phyloP scores from a whole-genome alignment of 2,113 vertebrate genomes.

The Clupea harengus region DNA sequence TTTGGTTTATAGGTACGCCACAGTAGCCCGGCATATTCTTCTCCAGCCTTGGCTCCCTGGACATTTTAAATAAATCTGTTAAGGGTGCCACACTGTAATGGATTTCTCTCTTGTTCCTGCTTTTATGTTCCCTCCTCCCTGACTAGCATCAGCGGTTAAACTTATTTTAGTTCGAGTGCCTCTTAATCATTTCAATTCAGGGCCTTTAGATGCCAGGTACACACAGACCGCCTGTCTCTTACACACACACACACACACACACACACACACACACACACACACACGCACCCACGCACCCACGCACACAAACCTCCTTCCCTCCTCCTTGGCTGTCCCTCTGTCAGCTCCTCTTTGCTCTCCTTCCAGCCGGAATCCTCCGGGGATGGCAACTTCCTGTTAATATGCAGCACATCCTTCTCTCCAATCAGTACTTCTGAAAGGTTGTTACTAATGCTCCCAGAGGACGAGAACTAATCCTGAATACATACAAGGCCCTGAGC shows the following conservation, averaged over 20 bases:
- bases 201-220: constrained; percentile 32
- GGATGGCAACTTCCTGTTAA: constrained; percentile 67
- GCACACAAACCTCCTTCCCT: constrained; percentile 31
- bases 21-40: constrained; percentile 2
- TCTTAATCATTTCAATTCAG: constrained; percentile 62
- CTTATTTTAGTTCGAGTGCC: constrained; percentile 53
- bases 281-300: not conserved
- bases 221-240: not conserved
- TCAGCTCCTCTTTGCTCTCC: constrained; percentile 55
- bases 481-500: constrained; percentile 63
- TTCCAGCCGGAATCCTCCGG: constrained; percentile 58
- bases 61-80: constrained; percentile 41
- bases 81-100: constrained; percentile 33
- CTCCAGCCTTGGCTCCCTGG: constrained; percentile 34
- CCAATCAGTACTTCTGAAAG: constrained; percentile 78
- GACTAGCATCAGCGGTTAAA: constrained; percentile 50
- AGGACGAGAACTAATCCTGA: constrained; percentile 67
- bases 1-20: constrained; percentile 3
- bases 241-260: not conserved
- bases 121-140: constrained; percentile 21
- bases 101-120: constrained; percentile 40
- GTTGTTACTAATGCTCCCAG: constrained; percentile 72
- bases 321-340: constrained; percentile 7
- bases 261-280: constrained; percentile 8
- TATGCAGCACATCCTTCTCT: constrained; percentile 69